Percentiles rank a stretch among this genome's conserved stretches.
Evolutionary conservation across 2,113 vertebrate species (phyloP).

Genomic region (Addax nasomaculatus): DNA sequence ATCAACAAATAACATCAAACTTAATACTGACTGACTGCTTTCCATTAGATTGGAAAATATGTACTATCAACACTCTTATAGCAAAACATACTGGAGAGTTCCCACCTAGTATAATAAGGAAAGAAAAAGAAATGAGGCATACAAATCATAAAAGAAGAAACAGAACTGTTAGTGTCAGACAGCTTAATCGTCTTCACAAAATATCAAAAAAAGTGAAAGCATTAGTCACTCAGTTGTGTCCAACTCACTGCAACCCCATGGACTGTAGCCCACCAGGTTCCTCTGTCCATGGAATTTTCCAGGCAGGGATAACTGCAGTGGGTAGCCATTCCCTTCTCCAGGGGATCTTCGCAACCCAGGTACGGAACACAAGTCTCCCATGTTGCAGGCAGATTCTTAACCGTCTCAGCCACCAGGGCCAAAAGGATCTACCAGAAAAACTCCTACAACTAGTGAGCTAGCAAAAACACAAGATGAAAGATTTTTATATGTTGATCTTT

Average conservation of each 20-base stretch:
- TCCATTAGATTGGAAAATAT: background rate
- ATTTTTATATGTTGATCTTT: too few species aligned
- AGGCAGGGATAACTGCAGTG: background rate
- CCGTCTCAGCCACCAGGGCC: background rate
- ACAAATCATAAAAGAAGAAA: background rate
- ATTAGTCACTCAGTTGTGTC: background rate
- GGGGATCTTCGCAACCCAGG: background rate
- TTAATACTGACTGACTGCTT: background rate
- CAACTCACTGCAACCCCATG: background rate
- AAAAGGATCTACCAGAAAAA: background rate
- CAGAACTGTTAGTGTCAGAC: background rate
- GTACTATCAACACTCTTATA: background rate
- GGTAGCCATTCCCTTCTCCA: background rate
- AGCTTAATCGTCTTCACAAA: background rate
- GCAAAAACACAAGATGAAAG: background rate
- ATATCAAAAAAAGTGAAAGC: background rate
- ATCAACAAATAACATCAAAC: background rate
- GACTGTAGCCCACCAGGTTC: background rate
- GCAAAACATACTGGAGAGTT: background rate
- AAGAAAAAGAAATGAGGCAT: background rate
- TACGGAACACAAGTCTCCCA: background rate
- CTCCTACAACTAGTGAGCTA: background rate
- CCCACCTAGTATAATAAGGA: background rate
- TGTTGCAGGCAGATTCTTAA: background rate
- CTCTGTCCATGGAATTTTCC: background rate